Base-by-base conservation (phyloP, 2,888 invertebrate genomes). In the Dasypolia templi region DNA sequence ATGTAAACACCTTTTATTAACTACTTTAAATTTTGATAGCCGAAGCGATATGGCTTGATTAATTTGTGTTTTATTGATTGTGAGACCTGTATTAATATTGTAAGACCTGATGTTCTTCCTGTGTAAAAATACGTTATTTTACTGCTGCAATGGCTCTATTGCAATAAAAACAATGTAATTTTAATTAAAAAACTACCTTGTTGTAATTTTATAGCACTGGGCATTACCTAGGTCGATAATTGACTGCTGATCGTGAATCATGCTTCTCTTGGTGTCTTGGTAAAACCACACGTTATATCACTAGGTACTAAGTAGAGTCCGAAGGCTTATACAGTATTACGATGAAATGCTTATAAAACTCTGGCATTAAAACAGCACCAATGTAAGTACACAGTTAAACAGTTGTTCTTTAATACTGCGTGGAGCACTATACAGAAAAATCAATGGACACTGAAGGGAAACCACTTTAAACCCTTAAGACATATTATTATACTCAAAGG, bases 1-100 rank as follows among this genome's bases (percentile, higher is more conserved):
- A 86, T 84, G 79, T 87, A 84, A 86, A 86, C 84, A 87, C 80
- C 79, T 82, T 85, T 86, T 87, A 86, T 80, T 71, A 69, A 85
- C 77, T 78, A 68, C 55, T 77, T 78, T 68, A 78, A 74, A 77
- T 76, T 74, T 86, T 86, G 66, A 86, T 80, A 74, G 80, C 69
- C 68, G 70, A 67, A 26, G 63, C 77, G 75, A 76, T 84, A 75
- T 72, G 63, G 63, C 63, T 65, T 86, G 81, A 81, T 87, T 81
- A 79, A 86, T 76, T 62, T 70, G 44, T 56, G 56, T 72, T 77
- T 83, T 75, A 77, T 86, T 82, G 72, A 87, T 87, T 80, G 71
- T 66, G 44, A 72, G 66, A 72, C 63, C 46, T 63, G 42, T 72
- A 72, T 77, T 75, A 75, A 79, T 71, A 39, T 73, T 68, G 51